phyloP scores from a whole-genome alignment of 64 coral and sea anemone genomes.

The Montipora sp. region DNA sequence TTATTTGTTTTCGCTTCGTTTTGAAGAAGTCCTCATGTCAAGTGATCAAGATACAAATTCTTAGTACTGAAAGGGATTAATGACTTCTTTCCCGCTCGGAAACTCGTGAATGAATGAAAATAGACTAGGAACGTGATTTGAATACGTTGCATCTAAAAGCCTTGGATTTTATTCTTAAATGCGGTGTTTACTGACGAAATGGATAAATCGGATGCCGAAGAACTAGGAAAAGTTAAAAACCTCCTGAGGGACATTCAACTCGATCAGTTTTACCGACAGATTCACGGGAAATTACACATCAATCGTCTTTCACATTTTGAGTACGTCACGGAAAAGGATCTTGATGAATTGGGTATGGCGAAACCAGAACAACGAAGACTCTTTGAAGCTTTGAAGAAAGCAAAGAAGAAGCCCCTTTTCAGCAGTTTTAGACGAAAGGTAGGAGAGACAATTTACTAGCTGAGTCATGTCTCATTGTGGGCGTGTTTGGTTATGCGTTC shows the following conservation, averaged over 20 bases:
- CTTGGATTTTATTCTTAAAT: too few relatives aligned
- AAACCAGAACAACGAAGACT: constrained; percentile 97
- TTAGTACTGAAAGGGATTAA: background rate
- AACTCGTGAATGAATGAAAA: constrained; percentile 21
- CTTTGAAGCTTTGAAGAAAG: constrained; percentile 91
- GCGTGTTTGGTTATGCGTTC: background rate
- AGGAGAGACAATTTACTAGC: background rate
- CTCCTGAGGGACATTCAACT: constrained; percentile 81
- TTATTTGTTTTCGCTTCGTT: too few relatives aligned
- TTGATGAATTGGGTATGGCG: constrained; percentile 87
- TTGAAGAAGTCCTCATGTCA: too few relatives aligned
- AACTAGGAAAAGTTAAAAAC: constrained; percentile 67
- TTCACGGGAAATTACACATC: constrained; percentile 83
- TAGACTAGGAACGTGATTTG: background rate
- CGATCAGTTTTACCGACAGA: constrained; percentile 90
- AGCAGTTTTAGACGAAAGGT: constrained; percentile 91
- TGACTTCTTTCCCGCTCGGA: background rate
- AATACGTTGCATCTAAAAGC: too few relatives aligned
- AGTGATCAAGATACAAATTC: background rate
- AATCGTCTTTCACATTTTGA: constrained; percentile 85
- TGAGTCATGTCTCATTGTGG: background rate
- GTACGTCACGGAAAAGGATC: constrained; percentile 86
- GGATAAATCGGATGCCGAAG: constrained; percentile 39
- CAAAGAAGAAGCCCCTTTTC: constrained; percentile 78
- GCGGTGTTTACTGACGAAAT: background rate